Base-by-base conservation (phyloP, 1,140 invertebrate genomes). In the Heliconius hewitsoni region DNA sequence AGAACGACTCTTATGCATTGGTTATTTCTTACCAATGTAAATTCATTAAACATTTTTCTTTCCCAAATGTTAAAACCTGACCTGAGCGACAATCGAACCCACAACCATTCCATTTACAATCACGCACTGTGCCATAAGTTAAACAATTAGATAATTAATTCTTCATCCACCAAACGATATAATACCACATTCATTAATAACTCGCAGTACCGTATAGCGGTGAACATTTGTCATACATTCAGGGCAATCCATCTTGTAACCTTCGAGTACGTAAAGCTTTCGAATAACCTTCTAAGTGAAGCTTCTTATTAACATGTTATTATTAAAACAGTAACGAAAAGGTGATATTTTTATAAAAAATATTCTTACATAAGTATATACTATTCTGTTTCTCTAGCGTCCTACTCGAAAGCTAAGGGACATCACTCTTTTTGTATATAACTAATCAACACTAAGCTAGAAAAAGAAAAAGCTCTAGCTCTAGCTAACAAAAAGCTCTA, bases 251-350 rank as follows among this genome's bases (percentile, higher is more conserved):
- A 66, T 66, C 60, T 66, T 66, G 19, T 30, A 4, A 66, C 27
- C 60, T 66, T 66, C 27, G 27, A 66, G 60, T 16, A 66, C 60
- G 60, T 66, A 60, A 27, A 60, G 55, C n/a, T 60, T 30, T 66
- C 4, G 27, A 30, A 66, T 27, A 30, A 66, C 60, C 60, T 27
- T 30, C 60, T 66, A 66, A 66, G 60, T 66, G n/a, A 6, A 66
- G 60, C 4, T 66, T 30, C 60, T 66, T 30, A 66, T 66, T 66
- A 66, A 66, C 23, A 66, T 66, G 13, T 66, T 23, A 27, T 66
- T 66, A 66, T 66, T 37, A 37, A 37, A 37, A 37, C 4, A 37
- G 34, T 37, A 37, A 37, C 34, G 8, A 37, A 37, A 37, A 37
- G 34, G 34, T 37, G 6, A 37, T 37, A 37, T 37, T 37, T 37